Base-by-base conservation (phyloP, 2,888 invertebrate species). In the Hydroisotoma schaefferi region DNA sequence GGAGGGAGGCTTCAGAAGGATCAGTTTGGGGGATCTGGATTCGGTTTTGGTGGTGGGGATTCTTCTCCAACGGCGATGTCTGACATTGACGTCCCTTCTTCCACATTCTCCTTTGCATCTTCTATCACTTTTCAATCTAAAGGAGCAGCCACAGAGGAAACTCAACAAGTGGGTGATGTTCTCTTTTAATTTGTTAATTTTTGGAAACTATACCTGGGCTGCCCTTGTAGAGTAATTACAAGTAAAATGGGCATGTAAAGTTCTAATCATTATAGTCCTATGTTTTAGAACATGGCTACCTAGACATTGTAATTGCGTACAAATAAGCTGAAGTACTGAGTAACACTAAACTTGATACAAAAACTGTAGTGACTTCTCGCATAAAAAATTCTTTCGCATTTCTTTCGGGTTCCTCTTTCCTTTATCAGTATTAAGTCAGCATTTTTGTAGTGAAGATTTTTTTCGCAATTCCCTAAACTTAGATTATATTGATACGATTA, bases 21-120 rank as follows among this genome's bases (percentile, higher is more conserved):
- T 20, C 20, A 46, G 20, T 23, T 60, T 59, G 61, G 60, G 43
- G 67, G 63, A 12, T 67, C 63, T 27, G 67, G 67, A 20, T 61
- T 59, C 25, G 63, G 67, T 18, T 40, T 67, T 37, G 62, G 60
- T 18, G 64, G 61, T 23, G 59, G 65, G 60, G 64, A 64, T 40
- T 37, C 52, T 25, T 59, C 67, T 43, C 53, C 63, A 18, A 57
- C 63, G 18, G 56, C 66, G 20, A 59, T 70, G 43, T 70, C 69
- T 2, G 69, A 69, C 49, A 64, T 66, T 47, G 69, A 69, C 60
- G 62, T 64, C 59, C 69, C 67, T 51, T 43, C 43, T 25, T 65
- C 65, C 26, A 56, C 57, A 12, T 55, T 59, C 37, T 59, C 61
- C 29, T 37, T 51, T 26, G 23, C 57, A 27, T 2, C 23, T 5